Evolutionary conservation across 2,888 invertebrate species (phyloP).

Genomic region (Junonia oenone): DNA sequence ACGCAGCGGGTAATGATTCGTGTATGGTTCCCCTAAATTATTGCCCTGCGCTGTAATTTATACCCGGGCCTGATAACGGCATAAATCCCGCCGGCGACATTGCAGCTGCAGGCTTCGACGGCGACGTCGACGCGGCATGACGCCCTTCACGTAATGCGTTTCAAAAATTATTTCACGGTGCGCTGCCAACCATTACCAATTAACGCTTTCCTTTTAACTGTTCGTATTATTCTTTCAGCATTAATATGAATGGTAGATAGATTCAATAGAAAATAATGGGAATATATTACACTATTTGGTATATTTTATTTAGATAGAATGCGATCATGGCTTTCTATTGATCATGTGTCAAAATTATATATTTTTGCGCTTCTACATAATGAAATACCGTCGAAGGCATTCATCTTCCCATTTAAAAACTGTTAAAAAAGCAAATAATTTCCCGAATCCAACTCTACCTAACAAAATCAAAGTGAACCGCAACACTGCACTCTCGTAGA

Average conservation of each 20-base stretch:
- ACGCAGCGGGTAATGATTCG: conserved; percentile 77
- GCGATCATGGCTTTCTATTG: too few relatives aligned
- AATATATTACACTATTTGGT: too few relatives aligned
- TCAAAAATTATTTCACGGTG: conserved; percentile 33
- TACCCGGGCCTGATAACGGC: conserved; percentile 71
- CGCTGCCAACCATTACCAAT: conserved; percentile 2
- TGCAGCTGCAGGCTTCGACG: conserved; percentile 58
- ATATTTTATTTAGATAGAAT: too few relatives aligned
- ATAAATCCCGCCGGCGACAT: conserved; percentile 72
- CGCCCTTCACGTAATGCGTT: conserved; percentile 55
- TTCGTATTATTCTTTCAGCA: neutral
- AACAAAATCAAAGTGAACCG: neutral
- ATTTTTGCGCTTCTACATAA: too few relatives aligned
- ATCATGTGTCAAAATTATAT: too few relatives aligned
- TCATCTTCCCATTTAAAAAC: too few relatives aligned
- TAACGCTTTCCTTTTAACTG: neutral
- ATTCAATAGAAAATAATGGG: neutral
- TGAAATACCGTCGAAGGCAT: too few relatives aligned
- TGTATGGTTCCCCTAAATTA: conserved; percentile 77
- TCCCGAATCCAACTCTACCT: too few relatives aligned
- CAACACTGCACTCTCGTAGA: conserved; percentile 68
- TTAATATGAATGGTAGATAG: neutral
- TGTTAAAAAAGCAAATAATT: too few relatives aligned
- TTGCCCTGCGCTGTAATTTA: conserved; percentile 73
- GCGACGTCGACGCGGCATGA: conserved; percentile 64